Conservation (phyloP, 2,888 invertebrate species). For the Euplagia quadripunctaria region DNA sequence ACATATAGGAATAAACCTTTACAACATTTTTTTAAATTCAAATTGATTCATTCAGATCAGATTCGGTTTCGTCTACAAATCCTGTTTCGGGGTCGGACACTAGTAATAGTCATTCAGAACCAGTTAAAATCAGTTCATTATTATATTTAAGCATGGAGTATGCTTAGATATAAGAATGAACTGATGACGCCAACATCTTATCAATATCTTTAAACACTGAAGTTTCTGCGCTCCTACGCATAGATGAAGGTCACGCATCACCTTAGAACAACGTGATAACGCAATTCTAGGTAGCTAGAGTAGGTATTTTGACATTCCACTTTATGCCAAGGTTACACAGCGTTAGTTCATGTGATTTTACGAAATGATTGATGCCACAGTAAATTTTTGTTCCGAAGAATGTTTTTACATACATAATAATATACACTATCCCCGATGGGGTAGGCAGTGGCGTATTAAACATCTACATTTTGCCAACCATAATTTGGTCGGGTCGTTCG, state of each 20-base stretch:
- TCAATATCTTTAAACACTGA: conserved; percentile 5
- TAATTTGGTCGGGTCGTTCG: too few species aligned
- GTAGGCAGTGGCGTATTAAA: too few species aligned
- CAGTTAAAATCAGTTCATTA: too few species aligned
- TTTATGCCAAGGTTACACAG: conserved; percentile 50
- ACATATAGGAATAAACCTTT: too few species aligned
- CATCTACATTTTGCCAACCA: too few species aligned
- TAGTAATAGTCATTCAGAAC: too few species aligned
- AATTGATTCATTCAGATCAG: too few species aligned
- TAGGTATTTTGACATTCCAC: conserved; percentile 52
- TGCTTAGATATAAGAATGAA: background rate
- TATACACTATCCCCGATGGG: background rate
- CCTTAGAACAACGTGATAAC: conserved; percentile 50
- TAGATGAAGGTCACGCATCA: conserved; percentile 28
- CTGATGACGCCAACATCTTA: background rate
- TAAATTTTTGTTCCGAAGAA: background rate
- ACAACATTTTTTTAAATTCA: too few species aligned
- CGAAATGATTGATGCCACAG: conserved; percentile 24
- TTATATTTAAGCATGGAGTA: too few species aligned
- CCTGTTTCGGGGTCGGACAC: too few species aligned
- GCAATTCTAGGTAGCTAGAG: conserved; percentile 42
- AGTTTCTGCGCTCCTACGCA: background rate
- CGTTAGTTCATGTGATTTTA: conserved; percentile 43
- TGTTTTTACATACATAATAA: background rate
- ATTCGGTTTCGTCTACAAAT: too few species aligned